A percentile compares a stretch with the other conserved stretches of the same genome.
These are phyloP conservation scores for Manacus vitellinus DNA, from an alignment of 2,113 vertebrate genomes.

Conservation along the genomic window DNA sequence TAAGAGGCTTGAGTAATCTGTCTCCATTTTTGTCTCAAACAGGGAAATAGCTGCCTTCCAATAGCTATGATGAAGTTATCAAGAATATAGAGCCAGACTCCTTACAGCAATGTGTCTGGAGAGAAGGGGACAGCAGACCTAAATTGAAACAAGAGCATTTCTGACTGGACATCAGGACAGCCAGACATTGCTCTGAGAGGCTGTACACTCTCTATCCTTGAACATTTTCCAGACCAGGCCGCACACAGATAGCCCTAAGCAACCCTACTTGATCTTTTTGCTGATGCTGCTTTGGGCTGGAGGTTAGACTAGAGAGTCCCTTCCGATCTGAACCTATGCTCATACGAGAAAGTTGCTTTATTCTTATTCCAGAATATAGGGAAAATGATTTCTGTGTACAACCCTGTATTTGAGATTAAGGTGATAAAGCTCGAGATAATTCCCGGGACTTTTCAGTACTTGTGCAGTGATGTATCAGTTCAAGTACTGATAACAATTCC, in stretches of 20 bases:
- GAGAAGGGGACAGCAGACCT: not conserved
- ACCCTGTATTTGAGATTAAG: not conserved
- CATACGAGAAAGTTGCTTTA: not conserved
- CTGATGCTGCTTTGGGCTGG: not conserved
- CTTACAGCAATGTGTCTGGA: not conserved
- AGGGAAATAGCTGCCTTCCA: not conserved
- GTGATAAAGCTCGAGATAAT: not conserved
- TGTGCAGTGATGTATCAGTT: not conserved
- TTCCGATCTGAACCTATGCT: not conserved
- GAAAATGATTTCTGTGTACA: not conserved
- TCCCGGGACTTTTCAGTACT: not conserved
- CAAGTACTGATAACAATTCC: not conserved
- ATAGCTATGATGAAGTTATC: not conserved
- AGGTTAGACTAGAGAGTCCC: not conserved
- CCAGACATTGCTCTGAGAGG: not conserved
- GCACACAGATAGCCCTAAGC: not conserved
- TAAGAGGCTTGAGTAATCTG: not conserved
- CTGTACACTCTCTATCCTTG: not conserved
- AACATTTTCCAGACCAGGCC: not conserved
- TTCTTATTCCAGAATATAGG: not conserved
- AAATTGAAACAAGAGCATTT: not conserved
- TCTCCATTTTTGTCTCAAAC: not conserved
- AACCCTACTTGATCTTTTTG: not conserved
- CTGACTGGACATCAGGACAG: not conserved
- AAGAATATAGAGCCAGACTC: not conserved